Conservation (phyloP, 2,797 vertebrate species). For the Prionace glauca region DNA sequence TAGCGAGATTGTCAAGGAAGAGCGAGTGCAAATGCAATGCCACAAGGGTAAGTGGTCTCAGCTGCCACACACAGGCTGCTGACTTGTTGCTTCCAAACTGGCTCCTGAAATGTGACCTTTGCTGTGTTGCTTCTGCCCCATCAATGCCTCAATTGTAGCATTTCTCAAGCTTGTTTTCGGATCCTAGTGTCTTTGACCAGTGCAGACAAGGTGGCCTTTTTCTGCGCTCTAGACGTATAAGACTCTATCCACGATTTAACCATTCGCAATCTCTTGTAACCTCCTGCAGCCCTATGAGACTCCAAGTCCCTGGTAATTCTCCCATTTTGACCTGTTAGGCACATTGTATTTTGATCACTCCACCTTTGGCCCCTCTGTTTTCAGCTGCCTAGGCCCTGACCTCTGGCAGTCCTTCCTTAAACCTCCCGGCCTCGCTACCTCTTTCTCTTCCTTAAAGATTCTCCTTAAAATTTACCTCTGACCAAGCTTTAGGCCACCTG, state of each 20-base stretch:
- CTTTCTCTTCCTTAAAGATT: not conserved
- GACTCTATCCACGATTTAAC: not conserved
- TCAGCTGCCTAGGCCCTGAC: not conserved
- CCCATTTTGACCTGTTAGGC: not conserved
- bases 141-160: not conserved
- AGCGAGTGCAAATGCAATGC: not conserved
- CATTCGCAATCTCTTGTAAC: not conserved
- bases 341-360: not conserved
- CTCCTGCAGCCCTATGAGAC: not conserved
- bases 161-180: not conserved
- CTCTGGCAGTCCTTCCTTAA: not conserved
- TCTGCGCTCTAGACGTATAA: no score
- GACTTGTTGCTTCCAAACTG: not conserved
- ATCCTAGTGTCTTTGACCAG: not conserved
- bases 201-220: no score
- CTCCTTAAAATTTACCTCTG: not conserved
- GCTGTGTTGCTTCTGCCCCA: not conserved
- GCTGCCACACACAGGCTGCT: not conserved
- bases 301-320: not conserved
- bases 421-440: not conserved
- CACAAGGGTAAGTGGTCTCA: not conserved
- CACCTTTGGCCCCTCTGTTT: not conserved
- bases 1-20: not conserved
- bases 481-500: no score
- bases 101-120: not conserved